A percentile compares a stretch with the other conserved stretches of the same genome.
Evolutionary conservation across 1,140 invertebrate genomes (phyloP).

Genomic region (Cataglyphis hispanica): DNA sequence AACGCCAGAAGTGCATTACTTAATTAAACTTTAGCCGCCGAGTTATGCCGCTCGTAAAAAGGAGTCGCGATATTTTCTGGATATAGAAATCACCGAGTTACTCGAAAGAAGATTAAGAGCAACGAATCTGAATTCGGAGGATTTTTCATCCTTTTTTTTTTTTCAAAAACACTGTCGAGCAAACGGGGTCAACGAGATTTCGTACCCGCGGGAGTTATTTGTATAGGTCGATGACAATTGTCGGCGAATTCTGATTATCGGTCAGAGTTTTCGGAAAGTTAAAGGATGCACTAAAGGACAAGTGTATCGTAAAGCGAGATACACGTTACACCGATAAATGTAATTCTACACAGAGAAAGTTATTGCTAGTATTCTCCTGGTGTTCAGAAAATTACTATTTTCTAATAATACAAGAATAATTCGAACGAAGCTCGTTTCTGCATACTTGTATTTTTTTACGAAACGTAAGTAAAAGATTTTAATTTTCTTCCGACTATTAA

Average conservation of each 20-base stretch:
- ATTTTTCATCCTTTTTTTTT: not conserved
- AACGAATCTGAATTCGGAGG: not conserved
- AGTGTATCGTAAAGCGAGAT: not conserved
- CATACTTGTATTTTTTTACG: too few species aligned
- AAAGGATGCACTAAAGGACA: not conserved
- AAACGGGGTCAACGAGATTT: constrained; percentile 55
- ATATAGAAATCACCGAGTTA: constrained; percentile 54
- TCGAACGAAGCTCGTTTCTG: not conserved
- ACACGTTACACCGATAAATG: not conserved
- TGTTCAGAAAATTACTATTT: not conserved
- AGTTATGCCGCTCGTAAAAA: constrained; percentile 55
- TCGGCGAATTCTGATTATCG: constrained; percentile 27
- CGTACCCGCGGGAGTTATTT: constrained; percentile 28
- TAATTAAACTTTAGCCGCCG: constrained; percentile 58
- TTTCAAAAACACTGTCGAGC: constrained; percentile 1
- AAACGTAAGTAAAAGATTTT: not conserved
- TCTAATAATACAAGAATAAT: not conserved
- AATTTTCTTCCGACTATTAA: too few species aligned
- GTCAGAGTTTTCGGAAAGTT: constrained; percentile 4
- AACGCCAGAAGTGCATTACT: constrained; percentile 56
- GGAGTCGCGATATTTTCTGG: constrained; percentile 40
- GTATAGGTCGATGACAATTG: constrained; percentile 28
- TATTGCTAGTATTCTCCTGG: not conserved
- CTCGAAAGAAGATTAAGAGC: constrained; percentile 57
- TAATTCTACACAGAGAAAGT: constrained; percentile 21